Evolutionary conservation across 2,113 vertebrate species (phyloP), one percentile per base, ranked within the genome.

Genomic region (Megaceryle torquata): DNA sequence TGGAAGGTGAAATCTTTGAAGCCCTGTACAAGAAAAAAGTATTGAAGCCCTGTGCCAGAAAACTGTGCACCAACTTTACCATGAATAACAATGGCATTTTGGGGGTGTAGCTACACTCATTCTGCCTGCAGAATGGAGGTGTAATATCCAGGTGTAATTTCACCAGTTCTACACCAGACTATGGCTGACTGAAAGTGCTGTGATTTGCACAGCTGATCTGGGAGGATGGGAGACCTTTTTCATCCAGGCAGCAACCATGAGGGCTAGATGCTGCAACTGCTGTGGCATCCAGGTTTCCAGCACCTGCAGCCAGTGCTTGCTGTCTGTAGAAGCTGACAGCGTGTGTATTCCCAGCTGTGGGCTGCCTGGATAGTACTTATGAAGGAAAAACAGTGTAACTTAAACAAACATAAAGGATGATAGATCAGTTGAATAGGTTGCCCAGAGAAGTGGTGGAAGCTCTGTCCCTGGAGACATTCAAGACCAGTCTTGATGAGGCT

Each of bases 321-420:
- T 44, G 12, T 31, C 21, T 1, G 0, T 9, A 7, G 48, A 13
- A 20, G 33, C 43, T 76, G 46, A 2, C 67, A 21, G 22, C 0
- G 0, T 20, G 13, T 2, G 1, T 37, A 13, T 17, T 29, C 43
- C 50, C 37, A 37, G 8, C 29, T 44, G 19, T 5, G 2, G 14
- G 31, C 39, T 61, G 1, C 15, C 35, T 17, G 17, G 6, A 6
- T 29, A 57, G 39, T 22, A 15, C 60, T 41, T 29, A 22, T 44
- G 22, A 50, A 78, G 16, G 29, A 3, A 76, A 60, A 53, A 15
- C 1, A 4, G 15, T 28, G 39, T 53, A 41, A n/a, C 25, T 65
- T n/a, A 54, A 51, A 20, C 4, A 21, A 71, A 86, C n/a, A 54
- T 21, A 10, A 35, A 41, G 39, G 39, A 13, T 41, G 39, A 10